These are phyloP conservation scores for Crenichthys baileyi DNA, from an alignment of 2,797 vertebrate genomes.

Conservation along the genomic window DNA sequence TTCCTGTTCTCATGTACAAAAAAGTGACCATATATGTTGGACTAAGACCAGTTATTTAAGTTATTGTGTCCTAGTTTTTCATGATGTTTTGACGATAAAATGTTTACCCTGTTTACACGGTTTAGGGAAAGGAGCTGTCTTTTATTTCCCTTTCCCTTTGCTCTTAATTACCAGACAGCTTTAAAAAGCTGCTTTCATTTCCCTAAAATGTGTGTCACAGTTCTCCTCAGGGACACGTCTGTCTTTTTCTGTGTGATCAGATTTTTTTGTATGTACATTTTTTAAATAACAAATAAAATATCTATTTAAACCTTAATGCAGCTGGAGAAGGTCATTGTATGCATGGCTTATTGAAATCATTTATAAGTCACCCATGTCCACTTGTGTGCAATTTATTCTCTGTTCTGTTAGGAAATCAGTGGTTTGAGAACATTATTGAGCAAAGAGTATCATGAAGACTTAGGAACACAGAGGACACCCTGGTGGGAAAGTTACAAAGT, in stretches of 20 bases:
- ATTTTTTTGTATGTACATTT: background rate
- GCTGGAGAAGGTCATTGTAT: background rate
- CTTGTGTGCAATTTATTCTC: background rate
- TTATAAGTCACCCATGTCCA: background rate
- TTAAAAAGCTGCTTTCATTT: slow-evolving; percentile 48
- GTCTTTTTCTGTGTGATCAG: slow-evolving; percentile 1
- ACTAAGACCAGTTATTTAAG: background rate
- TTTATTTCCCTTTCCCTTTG: background rate
- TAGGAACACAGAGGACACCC: background rate
- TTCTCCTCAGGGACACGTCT: background rate
- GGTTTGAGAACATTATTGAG: background rate
- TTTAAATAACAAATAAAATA: background rate
- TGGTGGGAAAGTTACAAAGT: background rate
- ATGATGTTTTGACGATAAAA: background rate
- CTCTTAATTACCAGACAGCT: background rate
- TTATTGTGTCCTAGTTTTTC: background rate
- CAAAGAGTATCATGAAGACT: background rate
- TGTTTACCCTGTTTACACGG: slow-evolving; percentile 6
- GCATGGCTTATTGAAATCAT: background rate
- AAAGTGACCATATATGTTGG: background rate
- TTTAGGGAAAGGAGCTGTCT: background rate
- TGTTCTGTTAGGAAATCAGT: background rate
- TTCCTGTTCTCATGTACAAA: background rate
- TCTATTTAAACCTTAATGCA: background rate
- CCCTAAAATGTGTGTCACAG: slow-evolving; percentile 26